phyloP scores from a whole-genome alignment of 2,888 invertebrate genomes.

The Theodoxus fluviatilis region DNA sequence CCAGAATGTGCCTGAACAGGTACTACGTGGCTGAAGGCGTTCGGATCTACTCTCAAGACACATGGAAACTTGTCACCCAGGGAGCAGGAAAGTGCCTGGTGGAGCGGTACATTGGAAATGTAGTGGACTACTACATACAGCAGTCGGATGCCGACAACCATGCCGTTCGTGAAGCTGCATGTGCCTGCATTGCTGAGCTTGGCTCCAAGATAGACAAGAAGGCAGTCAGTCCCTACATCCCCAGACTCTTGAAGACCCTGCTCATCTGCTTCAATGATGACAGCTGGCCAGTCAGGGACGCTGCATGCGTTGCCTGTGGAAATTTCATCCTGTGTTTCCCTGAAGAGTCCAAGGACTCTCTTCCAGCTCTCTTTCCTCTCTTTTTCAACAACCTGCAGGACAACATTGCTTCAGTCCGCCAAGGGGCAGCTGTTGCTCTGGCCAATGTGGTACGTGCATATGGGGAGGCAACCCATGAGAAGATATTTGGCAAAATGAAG shows the following conservation, averaged over 20 bases:
- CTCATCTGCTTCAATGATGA: slow-evolving; percentile 69
- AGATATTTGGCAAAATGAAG: slow-evolving; percentile 62
- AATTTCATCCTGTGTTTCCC: slow-evolving; percentile 69
- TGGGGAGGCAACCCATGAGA: slow-evolving; percentile 59
- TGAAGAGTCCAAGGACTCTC: slow-evolving; percentile 65
- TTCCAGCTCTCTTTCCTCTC: slow-evolving; percentile 67
- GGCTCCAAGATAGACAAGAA: slow-evolving; percentile 66
- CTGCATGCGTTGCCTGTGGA: slow-evolving; percentile 70
- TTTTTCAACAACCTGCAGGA: slow-evolving; percentile 68
- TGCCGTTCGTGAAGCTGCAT: slow-evolving; percentile 70
- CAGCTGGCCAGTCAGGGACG: slow-evolving; percentile 71
- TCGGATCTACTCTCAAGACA: slow-evolving; percentile 69
- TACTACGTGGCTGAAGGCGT: slow-evolving; percentile 71
- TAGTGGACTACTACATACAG: slow-evolving; percentile 67
- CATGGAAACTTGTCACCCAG: slow-evolving; percentile 68
- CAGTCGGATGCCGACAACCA: slow-evolving; percentile 69
- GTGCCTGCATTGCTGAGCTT: slow-evolving; percentile 70
- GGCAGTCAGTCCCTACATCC: slow-evolving; percentile 66
- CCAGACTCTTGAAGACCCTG: slow-evolving; percentile 66
- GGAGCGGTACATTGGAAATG: slow-evolving; percentile 65
- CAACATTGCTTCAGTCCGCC: slow-evolving; percentile 69
- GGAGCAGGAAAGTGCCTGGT: slow-evolving; percentile 67
- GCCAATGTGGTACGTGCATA: slow-evolving; percentile 66
- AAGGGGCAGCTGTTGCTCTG: slow-evolving; percentile 70
- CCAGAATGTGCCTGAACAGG: slow-evolving; percentile 70